Percentiles rank a stretch among this genome's conserved stretches.
These are phyloP conservation scores for Hanleya hanleyi DNA, from an alignment of 2,888 invertebrate species.

Conservation along the genomic window DNA sequence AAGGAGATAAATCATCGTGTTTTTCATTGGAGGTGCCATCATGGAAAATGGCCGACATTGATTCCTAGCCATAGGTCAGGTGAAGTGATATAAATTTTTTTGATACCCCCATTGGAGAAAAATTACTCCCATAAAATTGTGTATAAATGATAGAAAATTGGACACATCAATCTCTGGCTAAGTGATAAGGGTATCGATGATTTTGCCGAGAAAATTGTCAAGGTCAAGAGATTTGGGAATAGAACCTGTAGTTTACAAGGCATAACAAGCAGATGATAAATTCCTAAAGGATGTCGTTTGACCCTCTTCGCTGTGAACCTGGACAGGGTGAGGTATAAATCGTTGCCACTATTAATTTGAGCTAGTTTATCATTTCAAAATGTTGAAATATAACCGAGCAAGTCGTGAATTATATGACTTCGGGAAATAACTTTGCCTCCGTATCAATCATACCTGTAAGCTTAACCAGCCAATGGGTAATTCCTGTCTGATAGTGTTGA, in stretches of 20 bases:
- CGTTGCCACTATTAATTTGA: neutral
- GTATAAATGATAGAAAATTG: constrained; percentile 9
- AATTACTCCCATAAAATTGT: constrained; percentile 1
- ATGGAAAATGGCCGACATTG: constrained; percentile 7
- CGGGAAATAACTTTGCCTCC: too few species aligned
- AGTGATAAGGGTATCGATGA: neutral
- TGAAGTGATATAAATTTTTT: neutral
- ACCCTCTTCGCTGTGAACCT: neutral
- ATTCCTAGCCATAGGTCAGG: neutral
- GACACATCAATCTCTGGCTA: neutral
- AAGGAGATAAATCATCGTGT: constrained; percentile 5
- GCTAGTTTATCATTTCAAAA: neutral
- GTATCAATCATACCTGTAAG: too few species aligned
- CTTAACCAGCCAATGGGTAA: too few species aligned
- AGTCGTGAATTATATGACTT: too few species aligned
- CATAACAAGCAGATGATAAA: neutral
- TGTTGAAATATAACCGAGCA: too few species aligned
- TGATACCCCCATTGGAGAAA: neutral
- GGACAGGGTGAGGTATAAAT: neutral
- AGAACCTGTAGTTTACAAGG: neutral
- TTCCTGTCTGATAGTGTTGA: too few species aligned
- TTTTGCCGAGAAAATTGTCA: neutral
- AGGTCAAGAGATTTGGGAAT: neutral
- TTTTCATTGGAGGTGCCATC: constrained; percentile 1
- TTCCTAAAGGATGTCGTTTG: neutral